These are phyloP conservation scores for Mantis religiosa DNA, from an alignment of 2,888 invertebrate species.

Conservation along the genomic window DNA sequence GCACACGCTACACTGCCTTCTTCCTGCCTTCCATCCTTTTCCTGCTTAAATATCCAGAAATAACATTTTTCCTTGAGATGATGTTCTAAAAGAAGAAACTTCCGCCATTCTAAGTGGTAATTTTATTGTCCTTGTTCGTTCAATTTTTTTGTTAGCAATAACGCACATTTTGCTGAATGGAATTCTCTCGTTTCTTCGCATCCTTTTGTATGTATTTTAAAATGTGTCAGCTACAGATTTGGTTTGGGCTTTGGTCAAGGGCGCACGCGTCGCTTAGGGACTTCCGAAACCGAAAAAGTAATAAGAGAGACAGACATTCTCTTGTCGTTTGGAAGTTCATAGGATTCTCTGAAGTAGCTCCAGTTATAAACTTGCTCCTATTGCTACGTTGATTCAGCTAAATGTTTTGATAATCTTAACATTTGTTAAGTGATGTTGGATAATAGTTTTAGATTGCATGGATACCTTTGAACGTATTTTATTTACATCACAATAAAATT, in stretches of 20 bases:
- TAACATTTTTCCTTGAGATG: background rate
- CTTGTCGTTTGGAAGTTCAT: too few relatives aligned
- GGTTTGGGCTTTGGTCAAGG: background rate
- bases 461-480: too few relatives aligned
- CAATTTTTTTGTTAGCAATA: background rate
- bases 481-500: too few relatives aligned
- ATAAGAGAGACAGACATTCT: too few relatives aligned
- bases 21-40: background rate
- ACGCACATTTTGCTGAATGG: background rate
- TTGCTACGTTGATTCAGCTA: too few relatives aligned
- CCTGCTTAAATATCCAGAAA: background rate
- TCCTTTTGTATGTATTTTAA: background rate
- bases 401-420: too few relatives aligned
- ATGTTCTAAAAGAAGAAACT: background rate
- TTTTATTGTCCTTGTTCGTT: background rate
- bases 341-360: too few relatives aligned
- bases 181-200: background rate
- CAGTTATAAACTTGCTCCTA: too few relatives aligned
- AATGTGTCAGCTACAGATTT: background rate
- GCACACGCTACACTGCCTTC: background rate
- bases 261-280: background rate
- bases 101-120: background rate
- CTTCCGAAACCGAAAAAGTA: background rate
- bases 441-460: too few relatives aligned
- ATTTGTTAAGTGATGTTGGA: too few relatives aligned